Evolutionary conservation across 2,797 vertebrate genomes (phyloP).

Genomic region (Pipistrellus pipistrellus): DNA sequence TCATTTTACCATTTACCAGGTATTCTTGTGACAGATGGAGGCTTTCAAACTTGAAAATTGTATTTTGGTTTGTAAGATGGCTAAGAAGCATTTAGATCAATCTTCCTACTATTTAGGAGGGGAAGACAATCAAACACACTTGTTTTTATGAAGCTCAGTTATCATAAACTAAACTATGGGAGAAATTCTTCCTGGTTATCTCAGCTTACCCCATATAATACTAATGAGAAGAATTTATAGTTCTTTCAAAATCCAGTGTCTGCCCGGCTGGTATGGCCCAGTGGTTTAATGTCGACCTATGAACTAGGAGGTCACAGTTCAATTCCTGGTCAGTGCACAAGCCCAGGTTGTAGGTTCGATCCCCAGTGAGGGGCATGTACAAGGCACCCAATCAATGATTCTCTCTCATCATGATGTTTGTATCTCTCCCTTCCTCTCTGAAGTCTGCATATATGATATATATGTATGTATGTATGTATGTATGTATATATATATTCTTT

Average conservation of each 20-base stretch:
- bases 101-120: slow-evolving; percentile 19
- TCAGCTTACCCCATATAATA: slow-evolving; percentile 48
- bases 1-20: neutral
- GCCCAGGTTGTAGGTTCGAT: too few species aligned
- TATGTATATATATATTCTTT: too few species aligned
- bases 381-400: too few species aligned
- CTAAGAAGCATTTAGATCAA: neutral
- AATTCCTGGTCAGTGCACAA: too few species aligned
- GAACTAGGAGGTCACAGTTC: too few species aligned
- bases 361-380: too few species aligned
- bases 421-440: too few species aligned
- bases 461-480: too few species aligned
- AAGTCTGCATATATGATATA: too few species aligned
- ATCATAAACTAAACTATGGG: slow-evolving; percentile 58
- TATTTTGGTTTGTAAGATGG: neutral
- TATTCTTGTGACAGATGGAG: neutral
- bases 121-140: slow-evolving; percentile 10
- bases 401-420: too few species aligned
- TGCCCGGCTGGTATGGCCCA: neutral
- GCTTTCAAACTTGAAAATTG: neutral
- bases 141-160: slow-evolving; percentile 54
- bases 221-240: slow-evolving; percentile 54
- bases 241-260: slow-evolving; percentile 74
- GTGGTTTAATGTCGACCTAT: too few species aligned
- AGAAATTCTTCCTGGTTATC: slow-evolving; percentile 53